A percentile compares a stretch with the other conserved stretches of the same genome.
phyloP scores from a whole-genome alignment of 2,797 vertebrate genomes.

The Botia almorhae region DNA sequence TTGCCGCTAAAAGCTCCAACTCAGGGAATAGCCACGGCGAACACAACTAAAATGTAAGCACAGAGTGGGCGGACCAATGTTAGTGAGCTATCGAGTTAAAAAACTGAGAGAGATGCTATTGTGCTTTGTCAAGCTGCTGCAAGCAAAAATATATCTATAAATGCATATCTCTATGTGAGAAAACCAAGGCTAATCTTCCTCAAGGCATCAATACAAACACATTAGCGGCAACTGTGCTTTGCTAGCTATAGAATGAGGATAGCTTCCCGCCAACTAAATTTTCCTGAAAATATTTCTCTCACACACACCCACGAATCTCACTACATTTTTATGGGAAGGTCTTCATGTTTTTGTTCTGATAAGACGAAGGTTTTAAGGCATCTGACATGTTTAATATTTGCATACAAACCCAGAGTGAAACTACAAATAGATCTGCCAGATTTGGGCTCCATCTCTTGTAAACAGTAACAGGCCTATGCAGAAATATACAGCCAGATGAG shows the following conservation, averaged over 20 bases:
- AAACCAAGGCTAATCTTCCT: constrained; percentile 50
- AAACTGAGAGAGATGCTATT: constrained; percentile 35
- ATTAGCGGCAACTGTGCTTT: constrained; percentile 46
- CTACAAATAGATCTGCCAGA: neutral
- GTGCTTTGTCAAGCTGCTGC: constrained; percentile 57
- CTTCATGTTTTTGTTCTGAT: constrained; percentile 11
- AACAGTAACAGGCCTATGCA: constrained; percentile 5
- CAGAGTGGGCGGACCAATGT: constrained; percentile 50
- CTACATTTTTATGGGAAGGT: constrained; percentile 3
- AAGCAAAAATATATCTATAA: constrained; percentile 59
- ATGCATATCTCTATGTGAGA: constrained; percentile 55
- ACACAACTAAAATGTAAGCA: constrained; percentile 43
- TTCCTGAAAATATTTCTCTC: neutral
- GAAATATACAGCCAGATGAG: constrained; percentile 26
- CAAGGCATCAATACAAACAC: constrained; percentile 60
- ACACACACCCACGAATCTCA: neutral
- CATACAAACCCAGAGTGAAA: constrained; percentile 19
- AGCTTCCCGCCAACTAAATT: neutral
- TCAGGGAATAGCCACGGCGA: constrained; percentile 41
- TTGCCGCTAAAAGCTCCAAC: constrained; percentile 22
- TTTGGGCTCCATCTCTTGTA: constrained; percentile 27
- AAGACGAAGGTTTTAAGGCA: constrained; percentile 24
- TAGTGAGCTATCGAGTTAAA: constrained; percentile 21
- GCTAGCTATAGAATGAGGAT: constrained; percentile 41
- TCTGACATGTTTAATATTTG: constrained; percentile 46